Evolutionary conservation across 2,888 invertebrate genomes (phyloP).

Genomic region (Diploptera punctata): DNA sequence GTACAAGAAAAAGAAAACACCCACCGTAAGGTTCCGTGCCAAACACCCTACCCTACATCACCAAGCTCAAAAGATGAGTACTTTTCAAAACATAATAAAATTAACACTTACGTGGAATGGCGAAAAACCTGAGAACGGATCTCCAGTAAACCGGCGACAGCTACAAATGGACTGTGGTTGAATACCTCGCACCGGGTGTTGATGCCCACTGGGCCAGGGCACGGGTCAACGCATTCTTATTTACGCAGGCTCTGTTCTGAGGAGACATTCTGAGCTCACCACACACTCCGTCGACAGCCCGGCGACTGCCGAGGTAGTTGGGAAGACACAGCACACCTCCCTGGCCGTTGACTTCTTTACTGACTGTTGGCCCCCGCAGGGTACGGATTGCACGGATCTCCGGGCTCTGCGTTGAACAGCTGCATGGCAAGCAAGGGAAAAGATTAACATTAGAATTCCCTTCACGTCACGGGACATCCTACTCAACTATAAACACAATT

Average conservation of each 20-base stretch:
- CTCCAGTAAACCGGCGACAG: slow-evolving; percentile 70
- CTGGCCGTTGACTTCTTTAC: slow-evolving; percentile 64
- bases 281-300: slow-evolving; percentile 74
- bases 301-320: slow-evolving; percentile 68
- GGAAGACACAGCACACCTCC: slow-evolving; percentile 74
- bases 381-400: slow-evolving; percentile 65
- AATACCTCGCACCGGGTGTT: slow-evolving; percentile 75
- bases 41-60: too few relatives aligned
- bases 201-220: slow-evolving; percentile 73
- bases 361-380: slow-evolving; percentile 71
- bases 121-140: slow-evolving; percentile 59
- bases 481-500: slow-evolving; percentile 48
- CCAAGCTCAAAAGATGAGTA: too few relatives aligned
- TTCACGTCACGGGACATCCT: too few relatives aligned
- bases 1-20: slow-evolving; percentile 25
- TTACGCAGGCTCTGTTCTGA: slow-evolving; percentile 71
- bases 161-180: slow-evolving; percentile 76
- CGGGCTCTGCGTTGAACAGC: slow-evolving; percentile 55
- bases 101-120: slow-evolving; percentile 52
- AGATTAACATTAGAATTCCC: slow-evolving; percentile 52
- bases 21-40: background rate
- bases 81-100: too few relatives aligned
- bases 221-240: slow-evolving; percentile 76
- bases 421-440: slow-evolving; percentile 46
- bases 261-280: slow-evolving; percentile 74